A percentile compares a stretch with the other conserved stretches of the same genome.
Conservation (phyloP, 2,888 invertebrate genomes). For the Chrysodeixis includens region DNA sequence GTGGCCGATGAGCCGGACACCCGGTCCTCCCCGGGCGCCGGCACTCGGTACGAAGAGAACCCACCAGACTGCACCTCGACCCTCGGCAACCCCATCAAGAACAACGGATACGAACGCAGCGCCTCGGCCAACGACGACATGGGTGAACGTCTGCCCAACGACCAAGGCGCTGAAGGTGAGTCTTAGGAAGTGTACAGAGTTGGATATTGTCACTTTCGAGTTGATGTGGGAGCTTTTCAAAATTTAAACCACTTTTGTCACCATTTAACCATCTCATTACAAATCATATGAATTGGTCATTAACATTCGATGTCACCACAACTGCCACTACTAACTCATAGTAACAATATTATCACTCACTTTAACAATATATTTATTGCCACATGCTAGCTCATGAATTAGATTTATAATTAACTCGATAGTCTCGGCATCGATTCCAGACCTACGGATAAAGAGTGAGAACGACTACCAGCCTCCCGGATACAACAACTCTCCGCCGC, state of each 20-base stretch:
- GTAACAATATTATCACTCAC: constrained; percentile 4
- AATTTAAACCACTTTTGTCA: not conserved
- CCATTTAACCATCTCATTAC: not conserved
- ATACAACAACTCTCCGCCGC: constrained; percentile 90
- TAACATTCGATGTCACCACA: not conserved
- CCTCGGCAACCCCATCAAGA: constrained; percentile 84
- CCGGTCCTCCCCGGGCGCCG: constrained; percentile 85
- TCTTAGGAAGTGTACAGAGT: constrained; percentile 39
- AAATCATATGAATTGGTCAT: not conserved
- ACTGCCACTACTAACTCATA: constrained; percentile 2
- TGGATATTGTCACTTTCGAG: constrained; percentile 35
- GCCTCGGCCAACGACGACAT: constrained; percentile 82
- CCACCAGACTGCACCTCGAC: constrained; percentile 86
- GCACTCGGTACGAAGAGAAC: constrained; percentile 83
- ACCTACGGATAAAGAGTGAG: constrained; percentile 94
- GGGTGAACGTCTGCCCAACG: constrained; percentile 84
- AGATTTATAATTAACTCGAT: constrained; percentile 9
- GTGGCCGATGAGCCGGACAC: constrained; percentile 87
- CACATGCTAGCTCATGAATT: not conserved
- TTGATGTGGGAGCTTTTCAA: constrained; percentile 41
- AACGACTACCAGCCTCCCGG: constrained; percentile 86
- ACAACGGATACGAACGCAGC: constrained; percentile 88
- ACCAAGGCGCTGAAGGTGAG: constrained; percentile 88
- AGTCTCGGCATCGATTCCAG: constrained; percentile 80
- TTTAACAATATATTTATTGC: not conserved